Percentiles rank a stretch among this genome's conserved stretches.
Evolutionary conservation across 2,888 invertebrate genomes (phyloP).

Genomic region (Pelosia muscerda): DNA sequence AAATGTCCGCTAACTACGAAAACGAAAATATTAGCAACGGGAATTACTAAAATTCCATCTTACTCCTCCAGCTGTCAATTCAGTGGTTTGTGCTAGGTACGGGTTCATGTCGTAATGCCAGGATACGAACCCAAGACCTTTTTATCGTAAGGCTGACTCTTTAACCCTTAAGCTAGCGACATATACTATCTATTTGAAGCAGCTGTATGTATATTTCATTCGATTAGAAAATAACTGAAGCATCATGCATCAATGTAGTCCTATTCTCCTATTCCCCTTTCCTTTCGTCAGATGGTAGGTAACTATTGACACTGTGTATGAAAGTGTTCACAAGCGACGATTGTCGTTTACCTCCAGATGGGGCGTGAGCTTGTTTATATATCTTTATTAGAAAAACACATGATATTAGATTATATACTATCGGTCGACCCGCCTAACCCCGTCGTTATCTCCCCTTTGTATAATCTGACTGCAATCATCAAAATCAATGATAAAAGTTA

Average conservation of each 20-base stretch:
- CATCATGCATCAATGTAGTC: not conserved
- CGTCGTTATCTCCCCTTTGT: not conserved
- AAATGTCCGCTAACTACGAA: no score
- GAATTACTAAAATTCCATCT: no score
- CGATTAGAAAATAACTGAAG: not conserved
- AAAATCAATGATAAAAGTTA: not conserved
- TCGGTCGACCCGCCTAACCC: not conserved
- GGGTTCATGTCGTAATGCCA: no score
- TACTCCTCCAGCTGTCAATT: no score
- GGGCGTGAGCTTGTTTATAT: not conserved
- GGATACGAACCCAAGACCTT: no score
- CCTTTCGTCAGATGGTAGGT: not conserved
- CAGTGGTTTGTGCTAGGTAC: no score
- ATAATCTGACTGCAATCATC: not conserved
- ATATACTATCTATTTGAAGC: no score
- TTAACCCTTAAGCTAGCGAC: no score
- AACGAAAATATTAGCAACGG: no score
- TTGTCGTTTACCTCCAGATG: not conserved
- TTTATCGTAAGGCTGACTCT: no score
- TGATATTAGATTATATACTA: not conserved
- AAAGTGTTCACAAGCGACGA: not conserved
- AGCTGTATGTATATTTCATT: no score
- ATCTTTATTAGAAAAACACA: not conserved
- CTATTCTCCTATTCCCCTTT: not conserved
- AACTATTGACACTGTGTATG: no score